Conservation (phyloP, 1,140 invertebrate genomes). For the Arion vulgaris region DNA sequence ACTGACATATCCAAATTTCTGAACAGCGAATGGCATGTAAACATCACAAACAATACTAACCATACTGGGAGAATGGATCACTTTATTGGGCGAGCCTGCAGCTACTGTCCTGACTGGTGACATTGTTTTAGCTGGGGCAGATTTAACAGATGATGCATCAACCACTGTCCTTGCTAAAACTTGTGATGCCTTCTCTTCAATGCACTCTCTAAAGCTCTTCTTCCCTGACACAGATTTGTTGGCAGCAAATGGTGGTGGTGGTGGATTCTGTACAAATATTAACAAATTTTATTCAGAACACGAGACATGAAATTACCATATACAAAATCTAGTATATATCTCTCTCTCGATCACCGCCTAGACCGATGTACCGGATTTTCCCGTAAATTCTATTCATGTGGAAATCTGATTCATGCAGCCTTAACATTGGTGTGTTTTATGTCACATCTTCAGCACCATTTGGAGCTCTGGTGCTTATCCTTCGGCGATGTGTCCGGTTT, state of each 20-base stretch:
- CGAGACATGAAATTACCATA: no score
- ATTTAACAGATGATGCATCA: not conserved
- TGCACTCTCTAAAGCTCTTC: slow-evolving; percentile 57
- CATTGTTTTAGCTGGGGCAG: not conserved
- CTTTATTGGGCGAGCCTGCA: slow-evolving; percentile 7
- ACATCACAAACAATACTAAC: not conserved
- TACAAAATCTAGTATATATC: no score
- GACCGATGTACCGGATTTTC: no score
- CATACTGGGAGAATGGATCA: slow-evolving; percentile 32
- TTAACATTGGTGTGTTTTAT: no score
- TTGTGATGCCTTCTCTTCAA: slow-evolving; percentile 51
- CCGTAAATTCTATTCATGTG: no score
- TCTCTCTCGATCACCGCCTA: no score
- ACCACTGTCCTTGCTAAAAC: slow-evolving; percentile 28
- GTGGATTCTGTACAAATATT: slow-evolving; percentile 10
- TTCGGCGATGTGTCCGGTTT: no score
- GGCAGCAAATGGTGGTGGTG: slow-evolving; percentile 22
- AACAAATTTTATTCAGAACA: no score
- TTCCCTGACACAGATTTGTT: slow-evolving; percentile 48
- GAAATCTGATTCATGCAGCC: no score
- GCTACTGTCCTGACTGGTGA: not conserved
- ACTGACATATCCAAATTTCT: no score
- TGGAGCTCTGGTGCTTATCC: no score
- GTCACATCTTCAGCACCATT: no score
- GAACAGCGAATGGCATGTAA: not conserved